Evolutionary conservation across 2,888 invertebrate genomes (phyloP).

Genomic region (Xylota segnis): DNA sequence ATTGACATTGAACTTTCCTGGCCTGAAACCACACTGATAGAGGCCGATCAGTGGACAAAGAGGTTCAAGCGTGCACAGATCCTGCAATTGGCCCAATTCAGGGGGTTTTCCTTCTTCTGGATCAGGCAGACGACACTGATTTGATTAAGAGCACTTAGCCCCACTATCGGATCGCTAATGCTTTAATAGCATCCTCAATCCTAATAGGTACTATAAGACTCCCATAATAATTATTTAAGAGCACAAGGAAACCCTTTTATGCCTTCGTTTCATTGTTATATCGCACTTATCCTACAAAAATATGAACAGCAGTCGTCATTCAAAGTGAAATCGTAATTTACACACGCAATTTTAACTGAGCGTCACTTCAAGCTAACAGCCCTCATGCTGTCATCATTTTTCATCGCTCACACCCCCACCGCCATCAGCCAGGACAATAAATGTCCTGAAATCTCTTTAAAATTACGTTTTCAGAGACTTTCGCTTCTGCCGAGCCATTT

Average conservation of each 20-base stretch:
- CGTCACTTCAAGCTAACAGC: slow-evolving; percentile 60
- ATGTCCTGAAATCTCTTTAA: slow-evolving; percentile 67
- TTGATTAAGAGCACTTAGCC: too few species aligned
- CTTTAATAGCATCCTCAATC: neutral
- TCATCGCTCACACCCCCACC: slow-evolving; percentile 40
- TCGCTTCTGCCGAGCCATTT: slow-evolving; percentile 35
- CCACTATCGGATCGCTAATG: too few species aligned
- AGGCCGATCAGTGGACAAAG: too few species aligned
- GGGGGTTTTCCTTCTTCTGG: too few species aligned
- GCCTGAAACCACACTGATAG: too few species aligned
- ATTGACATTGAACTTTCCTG: too few species aligned
- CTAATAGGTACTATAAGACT: neutral
- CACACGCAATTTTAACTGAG: slow-evolving; percentile 59
- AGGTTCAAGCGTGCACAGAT: too few species aligned
- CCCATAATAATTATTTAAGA: neutral
- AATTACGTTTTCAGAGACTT: slow-evolving; percentile 59
- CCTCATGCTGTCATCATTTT: slow-evolving; percentile 63
- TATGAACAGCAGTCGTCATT: slow-evolving; percentile 53
- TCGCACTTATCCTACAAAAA: slow-evolving; percentile 37
- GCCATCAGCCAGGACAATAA: slow-evolving; percentile 46
- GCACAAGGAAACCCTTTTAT: slow-evolving; percentile 4
- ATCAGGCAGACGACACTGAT: too few species aligned
- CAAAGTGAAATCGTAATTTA: slow-evolving; percentile 63
- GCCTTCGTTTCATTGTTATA: slow-evolving; percentile 27
- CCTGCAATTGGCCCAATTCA: too few species aligned